Base-by-base conservation (phyloP, 1,140 invertebrate species). In the Archivesica marissinica region DNA sequence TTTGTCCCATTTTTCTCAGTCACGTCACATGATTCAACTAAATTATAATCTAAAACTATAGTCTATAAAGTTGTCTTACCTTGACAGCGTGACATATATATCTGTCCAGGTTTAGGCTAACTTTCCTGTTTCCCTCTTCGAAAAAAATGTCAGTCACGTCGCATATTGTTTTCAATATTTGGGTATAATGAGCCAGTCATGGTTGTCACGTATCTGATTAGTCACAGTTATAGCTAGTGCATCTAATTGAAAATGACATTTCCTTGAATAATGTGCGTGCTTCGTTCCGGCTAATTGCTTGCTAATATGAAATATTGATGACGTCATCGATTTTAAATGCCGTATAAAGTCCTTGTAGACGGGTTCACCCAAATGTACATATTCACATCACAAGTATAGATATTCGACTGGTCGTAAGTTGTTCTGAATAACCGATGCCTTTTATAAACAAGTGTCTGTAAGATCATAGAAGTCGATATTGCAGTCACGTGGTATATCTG, bases 321-420 rank as follows among this genome's bases (percentile, higher is more conserved):
- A 66, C 61, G 28, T 66, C 61, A 66, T 66, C 23, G 61, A 66
- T 35, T 38, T 54, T 52, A 52, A 52, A 52, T 52, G 17, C 50
- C 50, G 50, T 7, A 52, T 52, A 20, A 52, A 59, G 13, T 54
- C 23, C 4, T n/a, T 20, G 17, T 52, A 7, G 50, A 4, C 50
- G 50, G 15, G 2, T 59, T 20, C 6, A 28, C 33, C 25, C 33
- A 6, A 59, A 9, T 28, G 25, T 59, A 28, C 54, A 59, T 9
- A 28, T 28, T n/a, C 9, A 28, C 13, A 28, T 59, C n/a, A 28
- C 6, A 28, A 59, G 50, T 3, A 59, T 1, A 59, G 54, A 64
- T 35, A 25, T 35, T 64, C 59, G 59, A 64, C 59, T 33, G 9
- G 4, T 7, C 4, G 38, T 33, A 64, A 33, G 38, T 20, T 35